Evolutionary conservation across 1,140 invertebrate species (phyloP).

Genomic region (Pantala flavescens): DNA sequence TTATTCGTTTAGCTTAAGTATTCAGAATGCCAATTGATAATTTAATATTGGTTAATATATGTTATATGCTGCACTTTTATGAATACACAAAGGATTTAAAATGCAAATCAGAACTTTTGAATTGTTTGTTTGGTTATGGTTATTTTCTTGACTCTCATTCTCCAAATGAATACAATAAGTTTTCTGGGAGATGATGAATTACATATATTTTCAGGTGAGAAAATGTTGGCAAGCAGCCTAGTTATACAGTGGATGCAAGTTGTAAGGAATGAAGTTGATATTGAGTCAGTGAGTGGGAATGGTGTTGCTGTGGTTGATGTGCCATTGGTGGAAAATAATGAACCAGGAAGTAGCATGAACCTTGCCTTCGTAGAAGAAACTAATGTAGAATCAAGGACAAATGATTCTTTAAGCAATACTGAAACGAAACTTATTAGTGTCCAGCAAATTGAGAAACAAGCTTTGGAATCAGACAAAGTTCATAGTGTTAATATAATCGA

Average conservation of each 20-base stretch:
- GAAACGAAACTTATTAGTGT: neutral
- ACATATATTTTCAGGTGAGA: conserved; percentile 45
- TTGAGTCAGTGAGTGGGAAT: neutral
- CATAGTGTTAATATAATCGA: conserved; percentile 15
- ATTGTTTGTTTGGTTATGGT: too few relatives aligned
- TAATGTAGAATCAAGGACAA: neutral
- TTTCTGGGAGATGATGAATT: neutral
- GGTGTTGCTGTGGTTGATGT: neutral
- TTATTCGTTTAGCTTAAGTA: too few relatives aligned
- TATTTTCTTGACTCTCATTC: too few relatives aligned
- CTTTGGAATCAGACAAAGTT: neutral
- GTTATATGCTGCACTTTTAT: too few relatives aligned
- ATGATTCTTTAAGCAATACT: neutral
- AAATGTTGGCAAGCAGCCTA: conserved; percentile 60
- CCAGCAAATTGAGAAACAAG: neutral
- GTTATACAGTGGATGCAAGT: conserved; percentile 87
- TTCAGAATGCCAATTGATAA: too few relatives aligned
- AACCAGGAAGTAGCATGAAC: neutral
- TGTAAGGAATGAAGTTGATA: conserved; percentile 43
- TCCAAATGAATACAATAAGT: neutral
- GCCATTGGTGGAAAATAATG: neutral
- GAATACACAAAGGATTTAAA: too few relatives aligned
- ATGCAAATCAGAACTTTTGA: too few relatives aligned
- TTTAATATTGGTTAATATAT: too few relatives aligned
- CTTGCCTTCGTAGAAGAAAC: neutral